Evolutionary conservation across 2,888 invertebrate genomes (phyloP).

Genomic region (Agrochola circellaris): DNA sequence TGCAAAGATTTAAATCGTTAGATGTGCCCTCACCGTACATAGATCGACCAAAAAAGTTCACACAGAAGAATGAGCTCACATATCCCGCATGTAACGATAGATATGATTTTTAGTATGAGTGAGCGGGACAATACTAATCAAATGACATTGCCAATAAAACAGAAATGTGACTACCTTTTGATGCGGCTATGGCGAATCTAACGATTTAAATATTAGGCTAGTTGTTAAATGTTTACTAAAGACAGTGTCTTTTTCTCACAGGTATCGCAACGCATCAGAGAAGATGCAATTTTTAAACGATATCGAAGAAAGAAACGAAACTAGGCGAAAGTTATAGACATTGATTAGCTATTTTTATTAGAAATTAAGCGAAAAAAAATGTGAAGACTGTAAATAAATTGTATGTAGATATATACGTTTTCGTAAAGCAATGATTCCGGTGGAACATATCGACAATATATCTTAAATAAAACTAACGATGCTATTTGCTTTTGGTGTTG

Average conservation of each 20-base stretch:
- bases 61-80: neutral
- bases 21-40: neutral
- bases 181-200: neutral
- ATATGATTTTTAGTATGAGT: neutral
- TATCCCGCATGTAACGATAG: neutral
- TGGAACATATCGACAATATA: slow-evolving; percentile 90
- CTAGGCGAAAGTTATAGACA: slow-evolving; percentile 82
- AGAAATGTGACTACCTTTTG: neutral
- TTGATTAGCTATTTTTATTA: slow-evolving; percentile 64
- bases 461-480: slow-evolving; percentile 60
- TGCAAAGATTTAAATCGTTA: neutral
- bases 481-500: slow-evolving; percentile 44
- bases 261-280: slow-evolving; percentile 77
- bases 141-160: no score
- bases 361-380: slow-evolving; percentile 73
- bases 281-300: slow-evolving; percentile 77
- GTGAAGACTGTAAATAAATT: slow-evolving; percentile 88
- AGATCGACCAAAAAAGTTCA: neutral
- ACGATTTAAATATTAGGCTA: neutral
- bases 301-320: slow-evolving; percentile 80
- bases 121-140: neutral
- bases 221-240: neutral
- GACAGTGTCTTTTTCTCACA: slow-evolving; percentile 64
- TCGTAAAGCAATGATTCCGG: slow-evolving; percentile 81
- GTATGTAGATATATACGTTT: slow-evolving; percentile 76